These are phyloP conservation scores for Drosophila subpulchrella DNA, from an alignment of 1,140 invertebrate species.

Conservation along the genomic window DNA sequence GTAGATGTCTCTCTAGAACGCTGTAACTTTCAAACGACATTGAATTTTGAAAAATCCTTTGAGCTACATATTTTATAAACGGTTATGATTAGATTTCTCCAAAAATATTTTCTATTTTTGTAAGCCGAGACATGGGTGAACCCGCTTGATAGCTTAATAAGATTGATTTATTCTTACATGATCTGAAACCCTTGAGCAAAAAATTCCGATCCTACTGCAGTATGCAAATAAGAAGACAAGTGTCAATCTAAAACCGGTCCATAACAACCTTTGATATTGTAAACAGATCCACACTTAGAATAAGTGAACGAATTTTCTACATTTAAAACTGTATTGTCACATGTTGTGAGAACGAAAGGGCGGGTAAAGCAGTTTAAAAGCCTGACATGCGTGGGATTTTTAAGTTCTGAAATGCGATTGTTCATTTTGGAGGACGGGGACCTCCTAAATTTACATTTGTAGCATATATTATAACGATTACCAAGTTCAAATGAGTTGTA, in stretches of 20 bases:
- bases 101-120: too few relatives aligned
- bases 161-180: neutral
- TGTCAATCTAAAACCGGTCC: neutral
- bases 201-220: neutral
- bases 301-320: neutral
- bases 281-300: neutral
- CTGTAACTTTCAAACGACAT: too few relatives aligned
- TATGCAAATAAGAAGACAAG: neutral
- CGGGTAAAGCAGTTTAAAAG: neutral
- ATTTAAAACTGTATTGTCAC: neutral
- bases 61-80: too few relatives aligned
- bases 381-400: neutral
- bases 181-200: too few relatives aligned
- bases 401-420: neutral
- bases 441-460: too few relatives aligned
- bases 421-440: neutral
- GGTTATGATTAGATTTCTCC: too few relatives aligned
- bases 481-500: neutral
- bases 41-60: too few relatives aligned
- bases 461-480: too few relatives aligned
- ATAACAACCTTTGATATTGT: neutral
- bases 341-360: neutral
- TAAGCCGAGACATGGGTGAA: too few relatives aligned
- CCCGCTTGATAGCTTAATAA: neutral
- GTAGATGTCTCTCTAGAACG: too few relatives aligned